Evolutionary conservation across 2,888 invertebrate species (phyloP), one percentile per base, ranked within the genome.

Genomic region (Melinaea menophilus): DNA sequence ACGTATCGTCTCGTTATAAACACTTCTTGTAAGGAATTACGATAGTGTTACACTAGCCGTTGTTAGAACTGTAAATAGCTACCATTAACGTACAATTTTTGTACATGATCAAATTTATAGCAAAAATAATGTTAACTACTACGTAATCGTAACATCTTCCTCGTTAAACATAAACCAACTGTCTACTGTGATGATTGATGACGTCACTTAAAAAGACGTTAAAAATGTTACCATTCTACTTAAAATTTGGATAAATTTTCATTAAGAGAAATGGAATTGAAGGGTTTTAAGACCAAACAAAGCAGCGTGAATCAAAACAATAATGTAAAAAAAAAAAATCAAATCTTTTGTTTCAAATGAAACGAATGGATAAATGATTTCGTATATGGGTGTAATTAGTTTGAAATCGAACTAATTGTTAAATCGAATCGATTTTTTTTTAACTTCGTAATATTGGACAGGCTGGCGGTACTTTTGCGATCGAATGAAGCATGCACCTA

Each of bases 121-220:
- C 68, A 72, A 66, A 70, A 79, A 80, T 80, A 82, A 80, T 58
- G 71, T 76, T 66, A 79, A 84, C 84, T 87, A 86, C 82, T 7
- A 3, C 9, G 7, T 22, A 22, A 41, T 41, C 5, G 81, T 84
- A 87, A 86, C 77, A 75, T 68, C 75, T 78, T 64, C 57, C 63
- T 69, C 69, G 79, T 82, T 82, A 86, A 87, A 88, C 86, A 87
- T 85, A 86, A 87, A 86, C 22, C 22, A 22, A 22, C 22, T 22
- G 22, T 22, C 22, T 22, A 22, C 85, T 86, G 56, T 85, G 68
- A 67, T 68, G 69, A 71, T 65, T 66, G 69, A 72, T 74, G 73
- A 73, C 71, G 73, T 71, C 73, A 73, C 62, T 55, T 41, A 60
- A 66, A 64, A 67, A 66, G 88, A 88, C 87, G 88, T 88, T 87